phyloP scores from a whole-genome alignment of 2,113 vertebrate genomes.

The Stegastes partitus region DNA sequence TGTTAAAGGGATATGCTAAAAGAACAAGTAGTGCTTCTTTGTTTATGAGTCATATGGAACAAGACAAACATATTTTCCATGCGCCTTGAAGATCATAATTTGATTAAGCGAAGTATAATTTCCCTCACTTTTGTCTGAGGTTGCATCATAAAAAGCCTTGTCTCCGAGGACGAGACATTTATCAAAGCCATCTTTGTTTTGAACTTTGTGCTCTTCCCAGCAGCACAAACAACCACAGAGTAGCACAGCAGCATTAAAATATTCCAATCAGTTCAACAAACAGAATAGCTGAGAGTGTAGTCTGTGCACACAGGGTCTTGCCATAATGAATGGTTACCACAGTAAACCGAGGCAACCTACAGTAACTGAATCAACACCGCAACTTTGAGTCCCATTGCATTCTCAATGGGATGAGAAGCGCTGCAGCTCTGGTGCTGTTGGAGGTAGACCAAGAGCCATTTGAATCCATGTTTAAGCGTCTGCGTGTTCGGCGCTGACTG shows the following conservation, averaged over 20 bases:
- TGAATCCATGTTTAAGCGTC: slow-evolving; percentile 45
- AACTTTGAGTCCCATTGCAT: slow-evolving; percentile 43
- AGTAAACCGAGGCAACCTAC: slow-evolving; percentile 32
- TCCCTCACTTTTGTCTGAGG: slow-evolving; percentile 1
- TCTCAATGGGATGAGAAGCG: slow-evolving; percentile 43
- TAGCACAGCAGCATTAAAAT: slow-evolving; percentile 37
- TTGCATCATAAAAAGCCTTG: slow-evolving; percentile 11
- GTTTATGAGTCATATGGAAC: slow-evolving; percentile 21
- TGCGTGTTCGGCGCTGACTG: slow-evolving; percentile 36
- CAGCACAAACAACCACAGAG: slow-evolving; percentile 37
- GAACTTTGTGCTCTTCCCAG: slow-evolving; percentile 24
- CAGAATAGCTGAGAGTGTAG: slow-evolving; percentile 30
- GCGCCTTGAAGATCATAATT: slow-evolving; percentile 25
- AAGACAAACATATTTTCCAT: slow-evolving; percentile 36
- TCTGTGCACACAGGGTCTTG: slow-evolving; percentile 3
- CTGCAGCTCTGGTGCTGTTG: slow-evolving; percentile 34
- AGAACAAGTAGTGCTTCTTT: slow-evolving; percentile 16
- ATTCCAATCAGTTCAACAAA: slow-evolving; percentile 40
- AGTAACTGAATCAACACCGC: slow-evolving; percentile 56
- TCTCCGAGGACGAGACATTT: slow-evolving; percentile 22
- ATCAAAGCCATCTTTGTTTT: slow-evolving; percentile 54
- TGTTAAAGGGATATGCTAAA: slow-evolving; percentile 32
- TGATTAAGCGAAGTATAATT: slow-evolving; percentile 28
- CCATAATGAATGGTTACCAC: slow-evolving; percentile 51
- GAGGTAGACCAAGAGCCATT: slow-evolving; percentile 27